Conservation (phyloP, 30 jellyfish, hydroid and myxozoan genomes). For the Aurelia sp. region DNA sequence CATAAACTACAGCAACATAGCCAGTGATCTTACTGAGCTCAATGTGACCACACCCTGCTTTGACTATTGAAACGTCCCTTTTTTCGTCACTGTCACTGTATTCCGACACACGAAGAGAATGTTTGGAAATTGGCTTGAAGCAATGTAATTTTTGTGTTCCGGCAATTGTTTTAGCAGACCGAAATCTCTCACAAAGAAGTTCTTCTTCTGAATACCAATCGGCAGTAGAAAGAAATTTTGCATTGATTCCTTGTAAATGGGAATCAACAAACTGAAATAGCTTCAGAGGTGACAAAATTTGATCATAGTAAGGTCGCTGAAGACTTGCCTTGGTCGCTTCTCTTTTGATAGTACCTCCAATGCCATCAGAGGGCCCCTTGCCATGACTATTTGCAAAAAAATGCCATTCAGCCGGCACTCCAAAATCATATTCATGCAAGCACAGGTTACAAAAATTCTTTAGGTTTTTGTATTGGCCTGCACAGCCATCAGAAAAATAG, state of each 20-base stretch:
- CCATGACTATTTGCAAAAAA: conserved; percentile 75
- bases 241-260: conserved; percentile 16
- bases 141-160: conserved; percentile 34
- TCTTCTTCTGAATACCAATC: conserved; percentile 12
- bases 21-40: not conserved
- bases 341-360: conserved; percentile 51
- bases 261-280: conserved; percentile 11
- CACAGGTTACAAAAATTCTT: conserved; percentile 30
- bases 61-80: not conserved
- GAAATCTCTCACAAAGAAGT: conserved; percentile 14
- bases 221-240: not conserved
- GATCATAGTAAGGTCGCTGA: conserved; percentile 19
- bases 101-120: not conserved
- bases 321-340: conserved; percentile 45
- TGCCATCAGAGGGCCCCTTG: conserved; percentile 68
- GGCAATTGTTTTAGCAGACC: conserved; percentile 23
- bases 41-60: not conserved
- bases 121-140: conserved; percentile 15
- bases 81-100: not conserved
- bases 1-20: conserved; percentile 15
- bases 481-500: conserved; percentile 59
- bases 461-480: conserved; percentile 26
- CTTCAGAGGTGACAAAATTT: conserved; percentile 3
- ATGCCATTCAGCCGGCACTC: conserved; percentile 25
- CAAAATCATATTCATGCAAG: conserved; percentile 46